phyloP scores from a whole-genome alignment of 2,888 invertebrate species.

The Lamellibrachia columna region DNA sequence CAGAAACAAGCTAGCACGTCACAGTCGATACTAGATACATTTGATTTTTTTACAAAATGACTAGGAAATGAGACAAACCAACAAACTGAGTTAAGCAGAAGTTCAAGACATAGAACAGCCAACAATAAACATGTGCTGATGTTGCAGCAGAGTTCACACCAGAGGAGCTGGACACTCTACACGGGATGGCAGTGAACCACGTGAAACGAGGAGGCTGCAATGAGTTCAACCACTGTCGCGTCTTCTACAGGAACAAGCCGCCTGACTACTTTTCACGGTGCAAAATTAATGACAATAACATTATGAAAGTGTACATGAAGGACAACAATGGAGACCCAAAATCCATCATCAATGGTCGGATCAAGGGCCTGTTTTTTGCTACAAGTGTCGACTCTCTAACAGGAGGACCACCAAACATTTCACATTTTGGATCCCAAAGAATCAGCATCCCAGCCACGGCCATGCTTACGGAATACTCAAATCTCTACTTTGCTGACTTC shows the following conservation, averaged over 20 bases:
- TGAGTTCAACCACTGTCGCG: neutral
- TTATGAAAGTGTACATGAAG: constrained; percentile 37
- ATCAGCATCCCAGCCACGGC: neutral
- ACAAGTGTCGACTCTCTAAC: constrained; percentile 30
- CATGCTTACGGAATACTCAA: neutral
- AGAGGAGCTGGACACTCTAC: neutral
- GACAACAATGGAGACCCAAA: constrained; percentile 35
- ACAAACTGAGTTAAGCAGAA: neutral
- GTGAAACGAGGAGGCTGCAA: neutral
- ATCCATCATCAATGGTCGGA: constrained; percentile 33
- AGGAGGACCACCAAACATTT: constrained; percentile 6
- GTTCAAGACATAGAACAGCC: neutral
- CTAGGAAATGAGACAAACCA: too few relatives aligned
- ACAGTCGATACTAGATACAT: too few relatives aligned
- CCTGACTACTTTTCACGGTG: neutral
- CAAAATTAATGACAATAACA: constrained; percentile 17
- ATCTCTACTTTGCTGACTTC: constrained; percentile 34
- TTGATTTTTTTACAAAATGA: too few relatives aligned
- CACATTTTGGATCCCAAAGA: constrained; percentile 25
- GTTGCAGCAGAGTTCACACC: neutral
- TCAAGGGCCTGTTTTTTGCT: constrained; percentile 36
- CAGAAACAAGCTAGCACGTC: too few relatives aligned
- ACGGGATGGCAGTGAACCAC: neutral
- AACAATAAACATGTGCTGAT: neutral
- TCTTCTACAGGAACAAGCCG: constrained; percentile 36